Evolutionary conservation across 1,140 invertebrate genomes (phyloP).

Genomic region (Trichogramma pretiosum): DNA sequence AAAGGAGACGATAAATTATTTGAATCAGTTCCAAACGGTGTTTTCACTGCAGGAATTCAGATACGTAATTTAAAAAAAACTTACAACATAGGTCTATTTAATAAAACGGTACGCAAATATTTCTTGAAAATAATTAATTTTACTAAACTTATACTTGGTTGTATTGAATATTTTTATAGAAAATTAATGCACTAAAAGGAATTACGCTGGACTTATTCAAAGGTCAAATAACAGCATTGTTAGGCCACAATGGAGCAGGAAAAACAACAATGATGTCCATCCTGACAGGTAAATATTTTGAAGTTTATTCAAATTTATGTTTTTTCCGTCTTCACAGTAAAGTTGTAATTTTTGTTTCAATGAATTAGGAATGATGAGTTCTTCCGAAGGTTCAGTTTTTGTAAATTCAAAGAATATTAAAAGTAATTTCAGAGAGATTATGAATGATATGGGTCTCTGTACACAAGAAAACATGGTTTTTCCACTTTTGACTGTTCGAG

Average conservation of each 20-base stretch:
- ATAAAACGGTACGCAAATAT: conserved; percentile 25
- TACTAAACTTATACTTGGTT: not conserved
- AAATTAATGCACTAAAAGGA: conserved; percentile 32
- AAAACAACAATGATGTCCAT: conserved; percentile 71
- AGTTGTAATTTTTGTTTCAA: conserved; percentile 1
- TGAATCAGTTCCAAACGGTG: conserved; percentile 25
- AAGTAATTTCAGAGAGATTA: conserved; percentile 40
- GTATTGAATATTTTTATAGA: conserved; percentile 15
- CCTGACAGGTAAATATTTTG: conserved; percentile 52
- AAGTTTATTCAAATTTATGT: not conserved
- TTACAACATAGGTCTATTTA: conserved; percentile 29
- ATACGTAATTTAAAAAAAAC: conserved; percentile 38
- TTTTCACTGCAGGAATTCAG: conserved; percentile 34
- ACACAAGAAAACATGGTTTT: conserved; percentile 94
- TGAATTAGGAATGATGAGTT: conserved; percentile 56
- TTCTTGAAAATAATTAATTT: not conserved
- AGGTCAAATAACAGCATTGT: conserved; percentile 58
- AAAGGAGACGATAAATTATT: conserved; percentile 28
- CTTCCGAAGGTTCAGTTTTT: conserved; percentile 52
- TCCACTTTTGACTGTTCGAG: conserved; percentile 78
- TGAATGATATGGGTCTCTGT: conserved; percentile 65
- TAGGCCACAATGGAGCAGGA: conserved; percentile 77
- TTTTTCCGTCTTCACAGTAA: not conserved
- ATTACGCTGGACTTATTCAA: conserved; percentile 53
- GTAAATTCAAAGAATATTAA: conserved; percentile 57